A percentile compares a stretch with the other conserved stretches of the same genome.
Evolutionary conservation across 2,797 vertebrate genomes (phyloP).

Genomic region (Ibycter americanus): DNA sequence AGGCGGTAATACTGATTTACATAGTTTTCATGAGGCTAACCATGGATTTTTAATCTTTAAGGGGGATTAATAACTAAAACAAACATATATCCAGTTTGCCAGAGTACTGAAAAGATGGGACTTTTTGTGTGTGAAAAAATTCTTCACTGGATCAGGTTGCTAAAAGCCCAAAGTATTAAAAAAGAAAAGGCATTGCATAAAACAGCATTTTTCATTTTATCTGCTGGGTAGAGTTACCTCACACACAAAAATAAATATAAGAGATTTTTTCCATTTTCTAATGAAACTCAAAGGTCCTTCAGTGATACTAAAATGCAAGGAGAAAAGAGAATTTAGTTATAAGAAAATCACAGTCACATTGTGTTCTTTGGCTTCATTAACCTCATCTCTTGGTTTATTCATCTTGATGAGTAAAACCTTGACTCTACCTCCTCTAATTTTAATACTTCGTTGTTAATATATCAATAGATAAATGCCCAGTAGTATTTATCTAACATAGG

Average conservation of each 20-base stretch:
- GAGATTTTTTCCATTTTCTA: neutral
- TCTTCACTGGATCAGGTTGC: neutral
- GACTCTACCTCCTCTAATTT: neutral
- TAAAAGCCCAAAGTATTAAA: neutral
- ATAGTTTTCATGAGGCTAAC: neutral
- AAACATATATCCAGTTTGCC: neutral
- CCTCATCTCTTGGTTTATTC: neutral
- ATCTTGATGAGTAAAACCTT: neutral
- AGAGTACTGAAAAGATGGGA: neutral
- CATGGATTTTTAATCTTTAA: neutral
- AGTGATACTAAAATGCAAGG: neutral
- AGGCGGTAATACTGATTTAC: neutral
- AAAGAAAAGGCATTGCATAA: neutral
- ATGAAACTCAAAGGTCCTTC: neutral
- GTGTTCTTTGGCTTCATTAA: neutral
- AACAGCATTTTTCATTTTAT: neutral
- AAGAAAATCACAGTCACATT: neutral
- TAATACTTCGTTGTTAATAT: neutral
- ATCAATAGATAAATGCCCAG: neutral
- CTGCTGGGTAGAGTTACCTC: neutral
- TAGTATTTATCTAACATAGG: neutral
- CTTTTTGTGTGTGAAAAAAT: neutral
- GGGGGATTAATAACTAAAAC: neutral
- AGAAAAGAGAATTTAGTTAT: neutral
- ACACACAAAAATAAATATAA: neutral